Conservation (phyloP, 2,888 invertebrate species). For the Odontomyia ornata region DNA sequence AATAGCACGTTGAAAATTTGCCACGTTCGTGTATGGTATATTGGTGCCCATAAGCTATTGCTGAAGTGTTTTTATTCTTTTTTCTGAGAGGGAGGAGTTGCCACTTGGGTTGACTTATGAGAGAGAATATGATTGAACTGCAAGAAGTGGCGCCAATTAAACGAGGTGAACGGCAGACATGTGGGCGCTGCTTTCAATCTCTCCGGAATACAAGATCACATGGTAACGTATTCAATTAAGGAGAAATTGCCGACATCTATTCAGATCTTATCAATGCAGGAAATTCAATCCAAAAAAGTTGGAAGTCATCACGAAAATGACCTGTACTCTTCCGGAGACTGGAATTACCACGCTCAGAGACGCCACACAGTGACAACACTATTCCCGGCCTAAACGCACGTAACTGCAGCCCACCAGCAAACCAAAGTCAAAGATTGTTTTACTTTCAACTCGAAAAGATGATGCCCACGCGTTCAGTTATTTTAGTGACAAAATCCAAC, state of each 20-base stretch:
- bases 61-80: background rate
- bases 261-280: background rate
- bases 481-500: slow-evolving; percentile 34
- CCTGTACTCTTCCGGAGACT: background rate
- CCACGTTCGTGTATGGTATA: slow-evolving; percentile 15
- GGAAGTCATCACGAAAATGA: slow-evolving; percentile 4
- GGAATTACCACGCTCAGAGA: background rate
- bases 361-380: slow-evolving; percentile 12
- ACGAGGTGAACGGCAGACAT: background rate
- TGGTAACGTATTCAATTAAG: background rate
- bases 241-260: background rate
- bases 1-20: background rate
- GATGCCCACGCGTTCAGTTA: slow-evolving; percentile 37
- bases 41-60: background rate
- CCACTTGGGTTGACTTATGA: background rate
- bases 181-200: background rate
- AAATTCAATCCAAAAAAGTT: background rate
- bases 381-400: background rate
- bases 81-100: background rate
- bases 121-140: background rate
- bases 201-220: background rate
- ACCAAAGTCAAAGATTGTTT: slow-evolving; percentile 15
- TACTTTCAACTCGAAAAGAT: slow-evolving; percentile 25
- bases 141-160: background rate
- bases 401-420: background rate